Evolutionary conservation across 1,140 invertebrate species (phyloP), one percentile per base, ranked within the genome.

Genomic region (Calycopis cecrops): DNA sequence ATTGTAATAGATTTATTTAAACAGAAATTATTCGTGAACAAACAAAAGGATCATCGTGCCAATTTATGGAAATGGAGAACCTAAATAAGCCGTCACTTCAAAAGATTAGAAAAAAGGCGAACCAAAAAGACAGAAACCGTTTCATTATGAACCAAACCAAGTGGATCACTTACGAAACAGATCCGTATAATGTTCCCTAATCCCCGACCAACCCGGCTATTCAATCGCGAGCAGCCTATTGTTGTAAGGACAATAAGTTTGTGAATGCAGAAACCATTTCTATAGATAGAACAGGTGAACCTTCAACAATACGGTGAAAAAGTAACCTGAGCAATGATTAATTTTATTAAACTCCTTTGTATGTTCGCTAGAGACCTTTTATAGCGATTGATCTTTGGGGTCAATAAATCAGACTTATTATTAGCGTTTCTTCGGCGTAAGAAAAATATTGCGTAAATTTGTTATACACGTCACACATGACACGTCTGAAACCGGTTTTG

Each of bases 181-280:
- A 44, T 44, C 40, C 40, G 14, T 44, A 44, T 44, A 16, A 44
- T 44, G 16, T 44, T 16, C 40, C 40, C 40, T 44, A 44, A 44
- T 16, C 40, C 38, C 40, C 40, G 17, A 16, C 40, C 40, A 44
- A 16, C 40, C 16, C 40, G 40, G 14, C 40, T 44, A 44, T 44
- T 44, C 40, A 44, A 44, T 16, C 12, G 14, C 16, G 6, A 28
- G 40, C 40, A 9, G 14, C 40, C 17, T 40, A n/a, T 44, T 44
- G 40, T 44, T 14, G 16, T 16, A 44, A 44, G 12, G 40, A 44
- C 40, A 44, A 44, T 44, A 44, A 44, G 40, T 44, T 44, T 16
- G 17, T 44, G 40, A 17, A 44, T 44, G 40, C 40, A 44, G 40
- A 18, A 44, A 44, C 21, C 21, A 44, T 16, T 16, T 16, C 40